Conservation (phyloP, 1,140 invertebrate species). For the Carposina sasakii region DNA sequence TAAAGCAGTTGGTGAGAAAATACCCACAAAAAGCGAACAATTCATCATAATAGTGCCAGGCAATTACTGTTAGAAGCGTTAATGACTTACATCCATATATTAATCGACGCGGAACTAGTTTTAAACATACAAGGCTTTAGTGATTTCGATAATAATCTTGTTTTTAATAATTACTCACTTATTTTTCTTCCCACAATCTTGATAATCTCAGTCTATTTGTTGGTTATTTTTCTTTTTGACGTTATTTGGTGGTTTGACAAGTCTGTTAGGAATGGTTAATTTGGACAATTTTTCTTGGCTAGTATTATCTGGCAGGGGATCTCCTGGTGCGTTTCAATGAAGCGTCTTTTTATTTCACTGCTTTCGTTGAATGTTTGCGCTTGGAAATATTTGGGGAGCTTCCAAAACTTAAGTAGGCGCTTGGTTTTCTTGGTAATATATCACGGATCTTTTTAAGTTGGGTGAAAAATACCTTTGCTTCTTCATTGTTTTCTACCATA, state of each 20-base stretch:
- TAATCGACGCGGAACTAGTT: slow-evolving; percentile 59
- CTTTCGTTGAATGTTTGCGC: too few species aligned
- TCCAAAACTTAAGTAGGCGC: slow-evolving; percentile 13
- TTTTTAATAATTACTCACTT: slow-evolving; percentile 65
- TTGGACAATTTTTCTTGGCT: slow-evolving; percentile 47
- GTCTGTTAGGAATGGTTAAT: slow-evolving; percentile 54
- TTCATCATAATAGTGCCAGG: slow-evolving; percentile 68
- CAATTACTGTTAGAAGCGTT: slow-evolving; percentile 65
- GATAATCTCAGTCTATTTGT: slow-evolving; percentile 59
- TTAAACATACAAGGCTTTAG: slow-evolving; percentile 53
- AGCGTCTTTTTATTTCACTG: slow-evolving; percentile 15
- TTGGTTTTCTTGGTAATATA: too few species aligned
- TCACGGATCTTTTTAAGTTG: too few species aligned
- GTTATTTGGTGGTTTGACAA: slow-evolving; percentile 56
- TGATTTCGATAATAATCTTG: slow-evolving; percentile 65
- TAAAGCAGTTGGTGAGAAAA: slow-evolving; percentile 38
- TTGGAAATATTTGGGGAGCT: slow-evolving; percentile 10
- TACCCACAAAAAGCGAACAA: slow-evolving; percentile 54
- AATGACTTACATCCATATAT: slow-evolving; percentile 59
- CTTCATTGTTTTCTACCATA: too few species aligned
- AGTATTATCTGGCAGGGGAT: slow-evolving; percentile 29
- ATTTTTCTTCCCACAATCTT: slow-evolving; percentile 65
- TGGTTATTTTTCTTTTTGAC: slow-evolving; percentile 51
- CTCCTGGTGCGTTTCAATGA: slow-evolving; percentile 29
- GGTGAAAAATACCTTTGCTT: too few species aligned